phyloP scores from a whole-genome alignment of 2,113 vertebrate species.

The Oncorhynchus masou region DNA sequence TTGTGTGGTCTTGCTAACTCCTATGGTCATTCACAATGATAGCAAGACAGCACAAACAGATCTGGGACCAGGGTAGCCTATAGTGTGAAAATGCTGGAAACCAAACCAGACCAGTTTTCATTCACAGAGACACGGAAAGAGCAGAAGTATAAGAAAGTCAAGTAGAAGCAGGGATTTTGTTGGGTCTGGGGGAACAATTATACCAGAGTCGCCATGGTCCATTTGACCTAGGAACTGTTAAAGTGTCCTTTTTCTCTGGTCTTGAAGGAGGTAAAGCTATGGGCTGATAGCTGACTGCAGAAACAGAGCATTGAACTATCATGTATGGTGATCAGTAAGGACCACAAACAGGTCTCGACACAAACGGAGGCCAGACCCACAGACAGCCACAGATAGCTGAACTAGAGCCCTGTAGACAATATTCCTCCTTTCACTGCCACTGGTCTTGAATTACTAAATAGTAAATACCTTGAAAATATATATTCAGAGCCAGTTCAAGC shows the following conservation, averaged over 20 bases:
- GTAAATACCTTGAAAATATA: no score
- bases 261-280: slow-evolving; percentile 14
- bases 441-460: no score
- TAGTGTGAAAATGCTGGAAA: not conserved
- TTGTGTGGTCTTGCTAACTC: no score
- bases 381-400: not conserved
- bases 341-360: not conserved
- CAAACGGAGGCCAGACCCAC: not conserved
- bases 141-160: not conserved
- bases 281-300: slow-evolving; percentile 15
- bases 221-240: slow-evolving; percentile 47
- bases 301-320: slow-evolving; percentile 20
- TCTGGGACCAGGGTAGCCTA: not conserved
- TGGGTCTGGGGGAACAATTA: slow-evolving; percentile 48
- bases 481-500: no score
- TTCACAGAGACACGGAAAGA: not conserved
- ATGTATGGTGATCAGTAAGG: not conserved
- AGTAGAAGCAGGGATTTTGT: slow-evolving; percentile 10
- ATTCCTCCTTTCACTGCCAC: no score
- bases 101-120: not conserved
- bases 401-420: not conserved
- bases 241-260: slow-evolving; percentile 18
- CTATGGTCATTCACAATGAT: no score
- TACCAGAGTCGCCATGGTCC: slow-evolving; percentile 11
- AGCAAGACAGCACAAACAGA: no score